These are phyloP conservation scores for Pediacus dermestoides DNA, from an alignment of 2,888 invertebrate genomes.

Conservation along the genomic window DNA sequence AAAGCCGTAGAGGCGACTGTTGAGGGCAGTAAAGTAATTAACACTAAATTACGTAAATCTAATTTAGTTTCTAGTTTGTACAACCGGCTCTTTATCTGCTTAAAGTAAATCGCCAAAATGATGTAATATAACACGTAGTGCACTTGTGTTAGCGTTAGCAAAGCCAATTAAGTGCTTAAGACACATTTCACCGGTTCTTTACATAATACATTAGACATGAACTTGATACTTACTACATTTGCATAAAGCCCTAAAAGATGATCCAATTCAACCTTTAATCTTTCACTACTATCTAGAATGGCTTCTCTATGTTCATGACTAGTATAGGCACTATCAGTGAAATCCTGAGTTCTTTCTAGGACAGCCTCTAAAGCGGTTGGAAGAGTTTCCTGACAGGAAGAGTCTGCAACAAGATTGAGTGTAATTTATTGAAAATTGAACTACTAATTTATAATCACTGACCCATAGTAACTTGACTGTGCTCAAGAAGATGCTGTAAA, in stretches of 20 bases:
- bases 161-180: no score
- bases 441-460: conserved; percentile 14
- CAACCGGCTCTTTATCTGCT: no score
- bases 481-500: conserved; percentile 80
- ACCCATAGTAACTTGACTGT: conserved; percentile 72
- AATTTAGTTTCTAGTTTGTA: no score
- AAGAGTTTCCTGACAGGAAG: conserved; percentile 69
- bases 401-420: conserved; percentile 37
- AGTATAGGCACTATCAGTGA: conserved; percentile 99
- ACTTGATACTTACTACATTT: conserved; percentile 72
- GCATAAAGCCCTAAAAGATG: conserved; percentile 83
- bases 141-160: no score
- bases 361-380: conserved; percentile 84
- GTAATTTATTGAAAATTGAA: conserved; percentile 3
- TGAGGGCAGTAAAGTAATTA: no score
- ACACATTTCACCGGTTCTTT: no score
- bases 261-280: conserved; percentile 87
- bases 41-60: no score
- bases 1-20: no score
- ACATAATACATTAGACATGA: no score
- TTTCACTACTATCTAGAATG: conserved; percentile 81
- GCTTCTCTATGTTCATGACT: conserved; percentile 95
- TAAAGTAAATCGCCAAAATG: no score
- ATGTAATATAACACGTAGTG: no score
- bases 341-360: conserved; percentile 94